These are phyloP conservation scores for Antechinus stuartii DNA, from an alignment of 2,113 vertebrate species.

Conservation along the genomic window DNA sequence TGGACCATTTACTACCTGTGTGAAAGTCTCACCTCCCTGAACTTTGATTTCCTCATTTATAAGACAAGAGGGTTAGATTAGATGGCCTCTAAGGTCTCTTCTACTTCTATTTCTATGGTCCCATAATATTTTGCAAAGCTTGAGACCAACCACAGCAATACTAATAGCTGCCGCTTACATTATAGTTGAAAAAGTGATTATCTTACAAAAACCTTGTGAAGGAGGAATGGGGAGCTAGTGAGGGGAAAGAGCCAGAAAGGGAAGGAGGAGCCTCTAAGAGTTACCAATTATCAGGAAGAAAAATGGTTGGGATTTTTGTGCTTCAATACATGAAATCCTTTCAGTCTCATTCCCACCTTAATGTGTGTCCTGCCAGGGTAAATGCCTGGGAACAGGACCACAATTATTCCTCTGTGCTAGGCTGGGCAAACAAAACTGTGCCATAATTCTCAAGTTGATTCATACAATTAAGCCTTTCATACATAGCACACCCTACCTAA, in stretches of 20 bases:
- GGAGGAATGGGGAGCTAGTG: background rate
- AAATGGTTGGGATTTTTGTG: background rate
- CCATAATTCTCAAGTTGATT: background rate
- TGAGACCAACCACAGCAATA: background rate
- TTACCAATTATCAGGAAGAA: background rate
- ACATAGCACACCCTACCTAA: background rate
- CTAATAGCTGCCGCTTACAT: background rate
- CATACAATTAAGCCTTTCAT: background rate
- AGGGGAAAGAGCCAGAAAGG: background rate
- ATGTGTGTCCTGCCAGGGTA: background rate
- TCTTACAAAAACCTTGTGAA: background rate
- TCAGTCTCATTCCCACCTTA: background rate
- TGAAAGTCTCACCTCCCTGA: background rate
- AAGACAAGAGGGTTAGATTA: background rate
- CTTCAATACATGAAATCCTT: background rate
- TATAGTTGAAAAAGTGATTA: background rate
- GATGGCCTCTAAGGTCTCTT: background rate
- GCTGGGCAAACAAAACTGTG: background rate
- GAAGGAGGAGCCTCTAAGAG: background rate
- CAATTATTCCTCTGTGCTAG: background rate
- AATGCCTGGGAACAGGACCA: background rate
- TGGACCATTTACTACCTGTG: background rate
- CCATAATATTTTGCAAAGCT: background rate
- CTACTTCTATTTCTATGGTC: background rate
- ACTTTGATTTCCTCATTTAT: background rate